phyloP scores from a whole-genome alignment of 1,140 invertebrate genomes.

The Ylistrum balloti region DNA sequence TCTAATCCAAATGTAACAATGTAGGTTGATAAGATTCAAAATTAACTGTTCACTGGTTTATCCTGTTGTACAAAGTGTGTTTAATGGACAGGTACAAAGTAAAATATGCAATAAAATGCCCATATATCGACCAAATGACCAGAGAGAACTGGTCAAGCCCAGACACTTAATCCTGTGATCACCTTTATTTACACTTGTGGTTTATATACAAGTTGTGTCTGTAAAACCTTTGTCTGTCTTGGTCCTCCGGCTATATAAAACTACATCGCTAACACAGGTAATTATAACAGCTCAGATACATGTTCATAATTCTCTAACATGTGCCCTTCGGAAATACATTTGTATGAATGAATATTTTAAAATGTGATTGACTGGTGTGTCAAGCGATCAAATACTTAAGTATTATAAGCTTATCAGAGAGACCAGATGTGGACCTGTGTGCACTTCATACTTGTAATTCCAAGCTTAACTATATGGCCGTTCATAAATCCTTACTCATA shows the following conservation, averaged over 20 bases:
- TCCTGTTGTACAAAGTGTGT: no score
- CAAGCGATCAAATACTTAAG: conserved; percentile 16
- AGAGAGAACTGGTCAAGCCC: background rate
- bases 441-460: background rate
- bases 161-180: conserved; percentile 1
- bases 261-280: background rate
- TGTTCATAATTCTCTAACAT: conserved; percentile 6
- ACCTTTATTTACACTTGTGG: conserved; percentile 23
- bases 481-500: no score
- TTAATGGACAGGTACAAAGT: background rate
- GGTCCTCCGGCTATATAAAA: background rate
- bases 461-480: background rate
- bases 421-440: background rate
- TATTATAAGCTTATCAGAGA: background rate
- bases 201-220: background rate
- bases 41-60: conserved; percentile 1
- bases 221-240: background rate
- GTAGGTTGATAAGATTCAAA: background rate
- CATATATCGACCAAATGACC: conserved; percentile 6
- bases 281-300: background rate
- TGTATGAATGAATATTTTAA: background rate
- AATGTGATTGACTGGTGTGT: conserved; percentile 11
- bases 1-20: background rate
- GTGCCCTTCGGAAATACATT: background rate
- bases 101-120: background rate